A percentile compares a stretch with the other conserved stretches of the same genome.
phyloP scores from a whole-genome alignment of 2,888 invertebrate species.

The Zygogramma bicolorata region DNA sequence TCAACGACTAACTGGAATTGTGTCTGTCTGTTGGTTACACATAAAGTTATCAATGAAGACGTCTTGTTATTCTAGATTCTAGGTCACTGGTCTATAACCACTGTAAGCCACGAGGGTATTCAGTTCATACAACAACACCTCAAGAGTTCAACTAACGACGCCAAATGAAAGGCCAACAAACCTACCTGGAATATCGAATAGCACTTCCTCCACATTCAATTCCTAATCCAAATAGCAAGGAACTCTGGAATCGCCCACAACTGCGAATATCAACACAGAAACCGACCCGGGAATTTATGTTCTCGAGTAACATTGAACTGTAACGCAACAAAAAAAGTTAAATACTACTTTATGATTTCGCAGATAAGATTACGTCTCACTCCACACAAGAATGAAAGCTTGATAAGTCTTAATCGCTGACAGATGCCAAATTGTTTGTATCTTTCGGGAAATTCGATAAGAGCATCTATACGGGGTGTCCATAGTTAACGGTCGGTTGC shows the following conservation, averaged over 20 bases:
- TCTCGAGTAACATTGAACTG: slow-evolving; percentile 33
- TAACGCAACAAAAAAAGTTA: slow-evolving; percentile 34
- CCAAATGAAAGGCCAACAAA: not conserved
- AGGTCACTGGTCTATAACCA: too few relatives aligned
- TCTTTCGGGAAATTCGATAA: not conserved
- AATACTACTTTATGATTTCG: slow-evolving; percentile 39
- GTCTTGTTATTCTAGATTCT: too few relatives aligned
- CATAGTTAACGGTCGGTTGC: not conserved
- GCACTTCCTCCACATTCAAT: not conserved
- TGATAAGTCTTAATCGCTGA: slow-evolving; percentile 33
- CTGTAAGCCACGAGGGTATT: too few relatives aligned
- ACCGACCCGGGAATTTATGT: slow-evolving; percentile 3
- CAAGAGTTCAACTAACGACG: not conserved
- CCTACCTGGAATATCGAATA: not conserved
- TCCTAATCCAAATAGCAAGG: not conserved
- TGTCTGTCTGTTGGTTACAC: too few relatives aligned
- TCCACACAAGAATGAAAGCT: slow-evolving; percentile 37
- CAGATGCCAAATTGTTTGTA: slow-evolving; percentile 18
- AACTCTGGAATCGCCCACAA: not conserved
- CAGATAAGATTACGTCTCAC: slow-evolving; percentile 46
- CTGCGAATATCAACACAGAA: slow-evolving; percentile 14
- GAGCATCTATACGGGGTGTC: not conserved
- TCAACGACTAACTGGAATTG: too few relatives aligned
- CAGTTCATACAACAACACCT: too few relatives aligned
- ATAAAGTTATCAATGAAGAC: too few relatives aligned